phyloP scores from a whole-genome alignment of 2,888 invertebrate species.

The Ecdyonurus torrentis region DNA sequence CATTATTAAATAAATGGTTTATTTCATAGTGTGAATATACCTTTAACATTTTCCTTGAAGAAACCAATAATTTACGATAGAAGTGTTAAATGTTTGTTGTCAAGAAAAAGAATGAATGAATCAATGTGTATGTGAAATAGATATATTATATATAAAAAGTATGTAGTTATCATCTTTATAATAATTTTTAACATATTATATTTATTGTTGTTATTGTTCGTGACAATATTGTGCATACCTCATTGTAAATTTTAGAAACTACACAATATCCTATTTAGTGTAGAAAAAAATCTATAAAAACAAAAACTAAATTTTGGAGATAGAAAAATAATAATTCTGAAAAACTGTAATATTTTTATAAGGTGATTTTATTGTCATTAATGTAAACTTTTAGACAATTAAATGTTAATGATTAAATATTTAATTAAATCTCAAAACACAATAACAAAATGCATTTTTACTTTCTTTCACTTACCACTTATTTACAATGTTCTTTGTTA shows the following conservation, averaged over 20 bases:
- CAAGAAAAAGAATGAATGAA: too few species aligned
- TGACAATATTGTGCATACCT: slow-evolving; percentile 1
- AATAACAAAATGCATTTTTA: not conserved
- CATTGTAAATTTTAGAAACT: not conserved
- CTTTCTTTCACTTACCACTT: not conserved
- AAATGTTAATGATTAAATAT: not conserved
- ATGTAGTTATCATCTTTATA: too few species aligned
- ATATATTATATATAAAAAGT: too few species aligned
- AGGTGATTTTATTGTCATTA: not conserved
- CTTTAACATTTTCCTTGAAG: too few species aligned
- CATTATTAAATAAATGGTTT: too few species aligned
- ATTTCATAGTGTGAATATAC: too few species aligned
- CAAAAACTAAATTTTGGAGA: not conserved
- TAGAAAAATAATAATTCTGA: not conserved
- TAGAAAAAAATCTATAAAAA: not conserved
- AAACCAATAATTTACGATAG: too few species aligned
- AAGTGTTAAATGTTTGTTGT: too few species aligned
- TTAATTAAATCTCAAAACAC: not conserved
- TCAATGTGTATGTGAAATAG: too few species aligned
- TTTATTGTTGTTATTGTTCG: not conserved
- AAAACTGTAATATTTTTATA: not conserved
- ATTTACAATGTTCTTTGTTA: not conserved
- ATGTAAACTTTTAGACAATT: not conserved
- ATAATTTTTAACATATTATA: not conserved
- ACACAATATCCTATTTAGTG: too few species aligned